These are phyloP conservation scores for Muscicapa adusta DNA, from an alignment of 2,113 vertebrate genomes.

Conservation along the genomic window DNA sequence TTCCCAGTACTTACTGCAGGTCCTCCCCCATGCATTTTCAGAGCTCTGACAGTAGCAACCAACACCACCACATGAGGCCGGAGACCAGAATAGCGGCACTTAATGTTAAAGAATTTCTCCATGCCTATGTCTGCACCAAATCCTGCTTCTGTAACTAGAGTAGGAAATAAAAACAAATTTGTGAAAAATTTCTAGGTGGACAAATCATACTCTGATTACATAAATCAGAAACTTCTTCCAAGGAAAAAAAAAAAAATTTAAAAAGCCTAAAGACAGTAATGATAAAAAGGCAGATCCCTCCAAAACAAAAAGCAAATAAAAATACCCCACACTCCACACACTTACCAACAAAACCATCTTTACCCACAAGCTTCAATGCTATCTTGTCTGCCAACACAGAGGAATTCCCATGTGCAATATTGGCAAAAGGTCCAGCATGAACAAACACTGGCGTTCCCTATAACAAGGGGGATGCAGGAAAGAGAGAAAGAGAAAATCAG, in stretches of 20 bases:
- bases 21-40: slow-evolving; percentile 98
- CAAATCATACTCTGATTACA: neutral
- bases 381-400: slow-evolving; percentile 96
- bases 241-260: neutral
- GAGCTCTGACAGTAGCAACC: slow-evolving; percentile 90
- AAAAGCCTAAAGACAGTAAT: neutral
- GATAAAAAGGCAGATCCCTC: neutral
- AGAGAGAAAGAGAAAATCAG: neutral
- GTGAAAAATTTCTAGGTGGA: neutral
- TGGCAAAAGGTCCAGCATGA: slow-evolving; percentile 96
- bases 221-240: neutral
- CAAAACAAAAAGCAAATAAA: neutral
- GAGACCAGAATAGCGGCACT: slow-evolving; percentile 92
- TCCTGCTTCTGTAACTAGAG: slow-evolving; percentile 93
- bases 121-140: slow-evolving; percentile 98
- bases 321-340: neutral
- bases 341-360: slow-evolving; percentile 93
- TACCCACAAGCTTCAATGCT: slow-evolving; percentile 93
- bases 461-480: neutral
- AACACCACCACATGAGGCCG: slow-evolving; percentile 92
- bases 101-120: slow-evolving; percentile 99
- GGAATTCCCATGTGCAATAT: slow-evolving; percentile 98
- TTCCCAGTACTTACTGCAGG: slow-evolving; percentile 79
- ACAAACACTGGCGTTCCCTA: slow-evolving; percentile 97
- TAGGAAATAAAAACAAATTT: neutral